Conservation (phyloP, 2,113 vertebrate genomes). For the Leucopsar rothschildi region DNA sequence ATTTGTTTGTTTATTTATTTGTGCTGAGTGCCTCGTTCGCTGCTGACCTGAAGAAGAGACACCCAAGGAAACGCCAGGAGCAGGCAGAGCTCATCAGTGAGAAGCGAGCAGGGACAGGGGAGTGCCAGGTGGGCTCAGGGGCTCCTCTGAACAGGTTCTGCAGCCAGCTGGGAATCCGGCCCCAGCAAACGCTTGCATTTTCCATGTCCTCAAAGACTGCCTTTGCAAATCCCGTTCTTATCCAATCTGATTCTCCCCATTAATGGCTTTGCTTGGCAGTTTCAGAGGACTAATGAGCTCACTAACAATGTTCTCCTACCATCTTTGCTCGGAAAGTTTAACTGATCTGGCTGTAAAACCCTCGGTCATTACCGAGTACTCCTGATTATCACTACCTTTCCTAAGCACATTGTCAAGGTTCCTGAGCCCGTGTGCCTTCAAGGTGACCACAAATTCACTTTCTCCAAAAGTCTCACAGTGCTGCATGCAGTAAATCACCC, state of each 20-base stretch:
- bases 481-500: slow-evolving; percentile 32
- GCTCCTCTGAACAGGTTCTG: rapidly evolving
- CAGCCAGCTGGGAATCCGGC: rapidly evolving
- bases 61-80: neutral
- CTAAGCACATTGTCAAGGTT: neutral
- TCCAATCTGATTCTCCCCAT: neutral
- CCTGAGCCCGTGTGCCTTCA: neutral
- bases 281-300: neutral
- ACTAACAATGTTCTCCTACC: neutral
- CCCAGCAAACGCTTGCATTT: rapidly evolving
- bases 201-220: neutral
- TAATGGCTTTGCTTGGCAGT: neutral
- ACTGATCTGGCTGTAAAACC: neutral
- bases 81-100: rapidly evolving
- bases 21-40: neutral
- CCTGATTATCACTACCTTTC: neutral
- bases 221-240: neutral
- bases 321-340: neutral
- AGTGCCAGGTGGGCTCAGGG: rapidly evolving
- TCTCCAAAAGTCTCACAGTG: neutral
- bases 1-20: neutral
- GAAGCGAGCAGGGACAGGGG: rapidly evolving
- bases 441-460: slow-evolving; percentile 6
- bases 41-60: neutral
- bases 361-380: neutral